These are phyloP conservation scores for Zosterops hypoxanthus DNA, from an alignment of 2,113 vertebrate species.

Conservation along the genomic window DNA sequence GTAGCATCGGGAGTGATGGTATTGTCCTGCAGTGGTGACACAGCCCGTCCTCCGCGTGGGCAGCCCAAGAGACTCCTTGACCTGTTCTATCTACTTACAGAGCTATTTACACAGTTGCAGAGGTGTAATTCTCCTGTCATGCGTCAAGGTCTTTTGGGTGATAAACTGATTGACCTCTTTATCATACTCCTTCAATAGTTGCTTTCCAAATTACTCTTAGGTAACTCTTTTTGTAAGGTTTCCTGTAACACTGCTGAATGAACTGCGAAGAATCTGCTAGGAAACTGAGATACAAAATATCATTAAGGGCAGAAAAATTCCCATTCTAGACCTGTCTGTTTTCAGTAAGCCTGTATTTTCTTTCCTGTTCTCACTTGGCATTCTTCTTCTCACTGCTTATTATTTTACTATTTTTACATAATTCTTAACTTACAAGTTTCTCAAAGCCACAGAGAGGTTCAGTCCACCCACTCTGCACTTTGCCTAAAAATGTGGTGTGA, in stretches of 20 bases:
- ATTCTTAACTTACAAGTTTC: background rate
- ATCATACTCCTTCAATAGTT: background rate
- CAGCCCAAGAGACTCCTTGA: background rate
- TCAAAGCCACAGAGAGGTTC: background rate
- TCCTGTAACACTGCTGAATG: background rate
- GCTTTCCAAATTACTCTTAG: background rate
- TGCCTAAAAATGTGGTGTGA: background rate
- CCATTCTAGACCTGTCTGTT: background rate
- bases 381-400: background rate
- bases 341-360: background rate
- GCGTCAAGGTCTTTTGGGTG: background rate
- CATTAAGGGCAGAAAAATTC: background rate
- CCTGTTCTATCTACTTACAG: background rate
- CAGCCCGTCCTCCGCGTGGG: fast-evolving
- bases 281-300: background rate
- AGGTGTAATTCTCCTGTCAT: background rate
- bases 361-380: background rate
- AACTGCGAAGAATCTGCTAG: background rate
- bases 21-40: background rate
- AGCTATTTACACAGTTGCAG: constrained; percentile 10
- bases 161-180: background rate
- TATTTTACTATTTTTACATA: background rate
- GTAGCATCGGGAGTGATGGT: fast-evolving
- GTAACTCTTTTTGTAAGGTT: background rate
- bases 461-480: background rate